A percentile compares a stretch with the other conserved stretches of the same genome.
These are phyloP conservation scores for Cistogaster globosa DNA, from an alignment of 2,888 invertebrate genomes.

Conservation along the genomic window DNA sequence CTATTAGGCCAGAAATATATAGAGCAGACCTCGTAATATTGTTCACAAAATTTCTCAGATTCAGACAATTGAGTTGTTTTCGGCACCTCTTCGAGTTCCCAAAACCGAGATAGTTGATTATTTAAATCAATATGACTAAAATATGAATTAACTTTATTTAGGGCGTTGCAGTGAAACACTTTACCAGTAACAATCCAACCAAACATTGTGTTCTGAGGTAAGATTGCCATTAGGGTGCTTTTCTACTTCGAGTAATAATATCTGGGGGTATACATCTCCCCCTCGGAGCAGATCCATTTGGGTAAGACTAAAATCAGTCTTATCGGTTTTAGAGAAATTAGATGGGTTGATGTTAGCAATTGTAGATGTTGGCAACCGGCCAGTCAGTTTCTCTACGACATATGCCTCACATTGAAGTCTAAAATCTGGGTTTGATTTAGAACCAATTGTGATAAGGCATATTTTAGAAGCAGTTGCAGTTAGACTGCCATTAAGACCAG, in stretches of 20 bases:
- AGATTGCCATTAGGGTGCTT: background rate
- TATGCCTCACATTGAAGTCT: background rate
- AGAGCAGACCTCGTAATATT: too few relatives aligned
- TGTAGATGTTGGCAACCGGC: slow-evolving; percentile 5
- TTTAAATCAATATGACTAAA: too few relatives aligned
- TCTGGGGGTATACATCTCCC: background rate
- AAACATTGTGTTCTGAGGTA: background rate
- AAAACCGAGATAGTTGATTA: too few relatives aligned
- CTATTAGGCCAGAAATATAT: too few relatives aligned
- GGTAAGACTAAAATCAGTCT: background rate
- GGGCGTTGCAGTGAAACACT: background rate
- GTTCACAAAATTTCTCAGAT: too few relatives aligned
- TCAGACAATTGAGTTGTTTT: too few relatives aligned
- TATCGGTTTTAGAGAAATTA: background rate
- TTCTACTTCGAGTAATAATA: background rate
- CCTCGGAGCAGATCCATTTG: background rate
- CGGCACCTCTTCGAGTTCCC: too few relatives aligned
- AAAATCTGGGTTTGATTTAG: too few relatives aligned
- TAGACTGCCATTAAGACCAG: too few relatives aligned
- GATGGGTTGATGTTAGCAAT: background rate
- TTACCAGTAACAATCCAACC: background rate
- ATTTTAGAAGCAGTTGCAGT: too few relatives aligned
- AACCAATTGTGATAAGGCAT: too few relatives aligned
- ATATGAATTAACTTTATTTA: too few relatives aligned
- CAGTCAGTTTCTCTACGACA: background rate